Percentiles rank a stretch among this genome's conserved stretches.
Evolutionary conservation across 2,888 invertebrate species (phyloP).

Genomic region (Crossocerus cetratus): DNA sequence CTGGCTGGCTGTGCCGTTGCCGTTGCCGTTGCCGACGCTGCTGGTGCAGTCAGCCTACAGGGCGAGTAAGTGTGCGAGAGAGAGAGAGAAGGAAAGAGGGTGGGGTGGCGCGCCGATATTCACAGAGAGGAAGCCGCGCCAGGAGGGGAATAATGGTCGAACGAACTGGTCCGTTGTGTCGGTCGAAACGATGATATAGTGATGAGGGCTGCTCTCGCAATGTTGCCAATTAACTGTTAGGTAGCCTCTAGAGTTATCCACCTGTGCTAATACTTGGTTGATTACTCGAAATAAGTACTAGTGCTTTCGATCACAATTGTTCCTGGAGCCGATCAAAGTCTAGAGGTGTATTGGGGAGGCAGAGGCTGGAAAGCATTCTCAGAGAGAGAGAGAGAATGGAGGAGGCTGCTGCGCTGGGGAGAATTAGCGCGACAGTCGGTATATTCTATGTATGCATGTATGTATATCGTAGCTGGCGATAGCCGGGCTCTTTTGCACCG

Average conservation of each 20-base stretch:
- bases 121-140: too few species aligned
- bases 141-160: slow-evolving; percentile 10
- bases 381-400: slow-evolving; percentile 9
- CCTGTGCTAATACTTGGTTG: too few species aligned
- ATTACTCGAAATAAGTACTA: slow-evolving; percentile 19
- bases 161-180: slow-evolving; percentile 32
- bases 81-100: slow-evolving; percentile 2
- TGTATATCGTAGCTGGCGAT: too few species aligned
- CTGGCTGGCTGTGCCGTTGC: background rate
- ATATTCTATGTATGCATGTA: too few species aligned
- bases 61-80: slow-evolving; percentile 1
- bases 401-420: slow-evolving; percentile 1
- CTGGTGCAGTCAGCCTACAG: background rate
- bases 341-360: too few species aligned
- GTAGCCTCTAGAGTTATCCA: slow-evolving; percentile 18
- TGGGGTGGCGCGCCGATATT: background rate
- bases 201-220: slow-evolving; percentile 37
- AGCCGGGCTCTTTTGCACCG: too few species aligned
- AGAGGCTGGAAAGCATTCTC: background rate
- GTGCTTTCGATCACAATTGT: too few species aligned
- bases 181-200: slow-evolving; percentile 50
- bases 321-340: background rate
- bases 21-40: background rate
- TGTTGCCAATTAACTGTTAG: slow-evolving; percentile 54
- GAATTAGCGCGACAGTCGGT: slow-evolving; percentile 21